These are phyloP conservation scores for Cyrtonyx montezumae DNA, from an alignment of 2,113 vertebrate genomes.

Conservation along the genomic window DNA sequence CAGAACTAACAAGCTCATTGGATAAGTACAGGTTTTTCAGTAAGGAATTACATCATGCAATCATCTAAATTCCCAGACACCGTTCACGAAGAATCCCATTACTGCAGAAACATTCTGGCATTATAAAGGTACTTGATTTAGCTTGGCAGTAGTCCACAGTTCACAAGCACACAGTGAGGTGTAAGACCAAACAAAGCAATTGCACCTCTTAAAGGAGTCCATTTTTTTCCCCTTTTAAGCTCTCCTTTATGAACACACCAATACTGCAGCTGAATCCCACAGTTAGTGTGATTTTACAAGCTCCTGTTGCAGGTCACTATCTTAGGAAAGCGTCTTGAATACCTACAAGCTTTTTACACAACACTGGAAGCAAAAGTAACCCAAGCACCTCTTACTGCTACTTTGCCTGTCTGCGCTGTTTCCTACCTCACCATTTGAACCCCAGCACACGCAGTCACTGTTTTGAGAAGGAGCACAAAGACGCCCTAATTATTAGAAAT, in stretches of 20 bases:
- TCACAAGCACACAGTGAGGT: background rate
- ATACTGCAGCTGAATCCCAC: background rate
- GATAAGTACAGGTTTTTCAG: background rate
- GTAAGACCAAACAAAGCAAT: background rate
- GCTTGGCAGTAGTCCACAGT: background rate
- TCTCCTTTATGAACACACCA: background rate
- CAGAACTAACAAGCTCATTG: background rate
- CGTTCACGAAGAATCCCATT: rapidly evolving
- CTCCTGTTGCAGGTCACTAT: background rate
- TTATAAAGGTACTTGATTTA: background rate
- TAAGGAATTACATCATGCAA: background rate
- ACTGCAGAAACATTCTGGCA: background rate
- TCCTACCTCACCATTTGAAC: slow-evolving; percentile 3
- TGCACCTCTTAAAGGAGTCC: background rate
- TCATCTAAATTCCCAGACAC: background rate
- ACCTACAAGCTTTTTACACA: slow-evolving; percentile 43
- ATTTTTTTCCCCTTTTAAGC: background rate
- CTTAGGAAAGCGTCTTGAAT: background rate
- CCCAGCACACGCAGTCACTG: background rate
- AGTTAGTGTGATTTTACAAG: background rate
- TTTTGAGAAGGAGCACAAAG: slow-evolving; percentile 57
- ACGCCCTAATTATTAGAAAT: slow-evolving; percentile 69
- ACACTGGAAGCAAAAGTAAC: slow-evolving; percentile 11
- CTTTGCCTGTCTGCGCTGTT: background rate
- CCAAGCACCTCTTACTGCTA: background rate